Evolutionary conservation across 1,140 invertebrate genomes (phyloP).

Genomic region (Drosophila nebulosa): DNA sequence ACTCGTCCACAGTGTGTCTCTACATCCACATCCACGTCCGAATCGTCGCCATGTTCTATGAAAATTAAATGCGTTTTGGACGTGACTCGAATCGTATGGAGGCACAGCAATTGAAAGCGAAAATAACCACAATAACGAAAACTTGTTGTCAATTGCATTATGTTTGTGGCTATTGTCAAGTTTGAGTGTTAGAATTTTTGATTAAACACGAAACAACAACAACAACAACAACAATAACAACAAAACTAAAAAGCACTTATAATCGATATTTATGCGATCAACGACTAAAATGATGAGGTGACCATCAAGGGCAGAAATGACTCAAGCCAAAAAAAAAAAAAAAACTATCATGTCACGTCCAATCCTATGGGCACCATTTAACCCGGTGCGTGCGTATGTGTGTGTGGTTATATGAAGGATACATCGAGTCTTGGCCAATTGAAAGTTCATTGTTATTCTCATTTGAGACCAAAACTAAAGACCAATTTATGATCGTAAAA

Average conservation of each 20-base stretch:
- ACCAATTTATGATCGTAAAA: too few species aligned
- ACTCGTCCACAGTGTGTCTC: background rate
- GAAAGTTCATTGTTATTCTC: too few species aligned
- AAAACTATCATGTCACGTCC: slow-evolving; percentile 14
- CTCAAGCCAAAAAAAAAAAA: slow-evolving; percentile 8
- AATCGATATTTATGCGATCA: slow-evolving; percentile 73
- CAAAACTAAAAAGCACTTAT: slow-evolving; percentile 35
- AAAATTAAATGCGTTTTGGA: slow-evolving; percentile 71
- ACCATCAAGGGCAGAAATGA: slow-evolving; percentile 47
- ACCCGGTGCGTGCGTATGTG: too few species aligned
- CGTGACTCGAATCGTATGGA: slow-evolving; percentile 43
- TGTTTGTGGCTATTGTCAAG: slow-evolving; percentile 40
- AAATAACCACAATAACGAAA: slow-evolving; percentile 32
- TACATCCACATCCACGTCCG: slow-evolving; percentile 49
- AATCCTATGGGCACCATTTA: too few species aligned
- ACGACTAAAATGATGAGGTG: slow-evolving; percentile 53
- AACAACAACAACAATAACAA: background rate
- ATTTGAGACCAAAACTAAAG: too few species aligned
- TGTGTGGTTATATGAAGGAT: background rate
- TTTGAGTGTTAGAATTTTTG: slow-evolving; percentile 66
- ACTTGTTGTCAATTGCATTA: slow-evolving; percentile 72
- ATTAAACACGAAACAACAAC: slow-evolving; percentile 50
- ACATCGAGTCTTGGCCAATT: too few species aligned
- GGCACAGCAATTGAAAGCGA: slow-evolving; percentile 18
- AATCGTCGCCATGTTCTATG: slow-evolving; percentile 73